Evolutionary conservation across 2,113 vertebrate species (phyloP), one percentile per base, ranked within the genome.

Genomic region (Loxodonta africana): DNA sequence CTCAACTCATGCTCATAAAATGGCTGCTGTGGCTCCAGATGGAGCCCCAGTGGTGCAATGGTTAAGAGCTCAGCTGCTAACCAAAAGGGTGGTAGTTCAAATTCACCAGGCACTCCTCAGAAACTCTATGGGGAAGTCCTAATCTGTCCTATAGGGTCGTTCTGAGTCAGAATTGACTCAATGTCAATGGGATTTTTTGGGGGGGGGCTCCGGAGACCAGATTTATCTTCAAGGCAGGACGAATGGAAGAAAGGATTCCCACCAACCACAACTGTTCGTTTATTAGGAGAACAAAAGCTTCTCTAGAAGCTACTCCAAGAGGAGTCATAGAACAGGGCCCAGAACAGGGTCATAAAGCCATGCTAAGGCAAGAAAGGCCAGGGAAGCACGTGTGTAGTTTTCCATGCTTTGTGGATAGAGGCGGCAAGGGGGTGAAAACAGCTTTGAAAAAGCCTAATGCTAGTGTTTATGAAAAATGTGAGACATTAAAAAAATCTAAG

Each of bases 211-310:
- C 11, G 14, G 53, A 89, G 8, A 80, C 53, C 8, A 11, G 48
- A 69, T 74, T 83, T 83, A 57, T 65, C 86, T 83, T 83, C 48
- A 84, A 94, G 88, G 17, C 30, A 53, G 41, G 9, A 94, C n/a
- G 17, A 94, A 82, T n/a, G 5, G 37, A 83, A 48, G 28, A 28
- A 87, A 26, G 1, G 4, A 82, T 9, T 2, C 5, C 60, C n/a
- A 77, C 3, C 60, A 84, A 90, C 6, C 7, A n/a, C 9, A 53
- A 62, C 14, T 78, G 8, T 83, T 90, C 37, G 57, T 96, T 74
- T 77, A 37, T 20, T 33, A 71, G 41, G 51, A 86, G 91, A 93
- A 83, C 26, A 44, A 67, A 63, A 57, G 1, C 15, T 93, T 88
- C 74, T 88, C 20, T 26, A 84, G 63, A 82, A 94, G n/a, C 25